Percentiles rank a stretch among this genome's conserved stretches.
Evolutionary conservation across 2,888 invertebrate genomes (phyloP).

Genomic region (Lumbricus terrestris): DNA sequence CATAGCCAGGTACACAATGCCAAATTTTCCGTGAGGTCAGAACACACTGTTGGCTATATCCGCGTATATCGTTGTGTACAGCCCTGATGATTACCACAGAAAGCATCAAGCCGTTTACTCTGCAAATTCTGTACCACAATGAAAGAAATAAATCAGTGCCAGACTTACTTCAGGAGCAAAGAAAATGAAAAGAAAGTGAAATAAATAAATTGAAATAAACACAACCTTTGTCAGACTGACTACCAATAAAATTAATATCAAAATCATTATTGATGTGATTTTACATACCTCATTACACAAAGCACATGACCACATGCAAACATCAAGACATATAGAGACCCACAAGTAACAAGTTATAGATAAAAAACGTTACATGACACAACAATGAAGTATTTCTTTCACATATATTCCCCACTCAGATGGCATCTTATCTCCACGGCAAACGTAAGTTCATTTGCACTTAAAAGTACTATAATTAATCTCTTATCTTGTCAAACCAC

Average conservation of each 20-base stretch:
- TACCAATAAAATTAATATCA: not conserved
- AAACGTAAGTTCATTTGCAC: not conserved
- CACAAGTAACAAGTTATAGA: not conserved
- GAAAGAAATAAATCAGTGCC: not conserved
- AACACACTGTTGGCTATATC: no score
- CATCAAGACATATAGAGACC: not conserved
- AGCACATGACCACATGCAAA: not conserved
- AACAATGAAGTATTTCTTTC: not conserved
- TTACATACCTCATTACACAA: not conserved
- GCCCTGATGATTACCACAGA: no score
- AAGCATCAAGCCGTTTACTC: not conserved
- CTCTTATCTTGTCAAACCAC: not conserved
- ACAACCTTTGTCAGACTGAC: not conserved
- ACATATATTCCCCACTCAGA: not conserved
- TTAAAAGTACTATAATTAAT: not conserved
- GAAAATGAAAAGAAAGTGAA: not conserved
- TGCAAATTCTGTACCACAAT: not conserved
- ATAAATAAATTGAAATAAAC: not conserved
- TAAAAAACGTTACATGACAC: not conserved
- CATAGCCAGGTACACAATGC: no score
- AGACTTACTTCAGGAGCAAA: not conserved
- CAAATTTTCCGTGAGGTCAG: no score
- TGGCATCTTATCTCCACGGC: not conserved
- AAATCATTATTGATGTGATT: not conserved
- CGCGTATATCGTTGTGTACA: no score